Base-by-base conservation (phyloP, 2,888 invertebrate species). In the Candidula unifasciata region DNA sequence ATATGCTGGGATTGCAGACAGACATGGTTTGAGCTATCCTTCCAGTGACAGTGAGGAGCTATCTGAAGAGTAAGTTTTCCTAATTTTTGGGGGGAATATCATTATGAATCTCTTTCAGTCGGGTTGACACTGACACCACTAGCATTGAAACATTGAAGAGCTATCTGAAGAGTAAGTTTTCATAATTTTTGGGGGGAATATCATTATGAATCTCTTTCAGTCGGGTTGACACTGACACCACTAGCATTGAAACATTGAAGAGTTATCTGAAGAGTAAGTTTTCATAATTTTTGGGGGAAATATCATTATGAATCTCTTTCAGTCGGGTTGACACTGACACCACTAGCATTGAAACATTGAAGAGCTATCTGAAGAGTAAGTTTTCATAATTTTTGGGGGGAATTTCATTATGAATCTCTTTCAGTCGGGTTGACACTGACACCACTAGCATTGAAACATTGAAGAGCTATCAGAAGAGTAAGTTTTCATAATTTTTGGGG, bases 81-180 rank as follows among this genome's bases (percentile, higher is more conserved):
- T 27, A n/a, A 16, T 21, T 13, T 33, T 18, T 60, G 3, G 3
- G 3, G n/a, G 5, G 6, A 60, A 60, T 5, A 1, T 44, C 1
- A 44, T 44, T 44, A 44, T 44, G 44, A 6, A 44, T 44, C 44
- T 44, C 44, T 44, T 44, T 44, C 13, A 44, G 6, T 6, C 44
- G n/a, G n/a, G n/a, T n/a, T n/a, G n/a, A n/a, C n/a, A n/a, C n/a
- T n/a, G n/a, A n/a, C n/a, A n/a, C n/a, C n/a, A n/a, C n/a, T n/a
- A n/a, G n/a, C n/a, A n/a, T n/a, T n/a, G n/a, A n/a, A n/a, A 80
- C 71, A 80, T 76, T 54, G 84, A 84, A 57, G 84, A 84, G n/a
- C 8, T 77, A 13, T 77, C 82, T 10, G 82, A 83, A 57, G 82
- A 83, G 82, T 83, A 83, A 44, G 82, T 83, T 27, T 52, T 37